phyloP scores from a whole-genome alignment of 2,113 vertebrate species.

The Seriola aureovittata region DNA sequence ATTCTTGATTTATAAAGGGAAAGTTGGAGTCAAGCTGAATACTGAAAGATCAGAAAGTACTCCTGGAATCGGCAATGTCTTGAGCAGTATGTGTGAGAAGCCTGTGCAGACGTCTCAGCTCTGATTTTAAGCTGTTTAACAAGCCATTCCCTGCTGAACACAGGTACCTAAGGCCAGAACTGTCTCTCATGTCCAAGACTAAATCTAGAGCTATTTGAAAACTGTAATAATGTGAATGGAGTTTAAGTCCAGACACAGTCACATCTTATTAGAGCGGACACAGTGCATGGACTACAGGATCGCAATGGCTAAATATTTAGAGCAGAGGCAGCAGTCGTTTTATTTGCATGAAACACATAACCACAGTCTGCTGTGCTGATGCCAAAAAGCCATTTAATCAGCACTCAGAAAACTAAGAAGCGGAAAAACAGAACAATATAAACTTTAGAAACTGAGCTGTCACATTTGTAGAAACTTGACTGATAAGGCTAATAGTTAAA shows the following conservation, averaged over 20 bases:
- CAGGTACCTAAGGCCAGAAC: conserved; percentile 46
- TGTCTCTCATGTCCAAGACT: conserved; percentile 48
- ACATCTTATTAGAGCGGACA: conserved; percentile 67
- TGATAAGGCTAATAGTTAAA: conserved; percentile 32
- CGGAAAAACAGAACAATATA: conserved; percentile 52
- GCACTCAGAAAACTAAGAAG: conserved; percentile 47
- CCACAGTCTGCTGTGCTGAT: conserved; percentile 49
- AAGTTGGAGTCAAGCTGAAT: conserved; percentile 61
- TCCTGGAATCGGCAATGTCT: conserved; percentile 56
- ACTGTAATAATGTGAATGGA: conserved; percentile 56
- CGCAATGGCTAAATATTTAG: conserved; percentile 73
- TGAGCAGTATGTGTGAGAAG: conserved; percentile 39
- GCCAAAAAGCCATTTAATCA: conserved; percentile 62
- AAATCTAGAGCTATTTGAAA: conserved; percentile 57
- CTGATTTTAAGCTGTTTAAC: conserved; percentile 67
- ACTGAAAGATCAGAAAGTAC: conserved; percentile 48
- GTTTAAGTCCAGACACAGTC: conserved; percentile 69
- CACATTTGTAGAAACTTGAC: conserved; percentile 16
- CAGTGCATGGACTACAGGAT: conserved; percentile 54
- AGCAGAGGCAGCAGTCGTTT: conserved; percentile 66
- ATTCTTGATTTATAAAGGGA: conserved; percentile 57
- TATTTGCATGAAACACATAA: conserved; percentile 62
- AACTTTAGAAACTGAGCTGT: conserved; percentile 49
- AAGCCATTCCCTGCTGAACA: conserved; percentile 62
- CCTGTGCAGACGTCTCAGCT: conserved; percentile 37